Evolutionary conservation across 1,140 invertebrate genomes (phyloP).

Genomic region (Drosophila athabasca): DNA sequence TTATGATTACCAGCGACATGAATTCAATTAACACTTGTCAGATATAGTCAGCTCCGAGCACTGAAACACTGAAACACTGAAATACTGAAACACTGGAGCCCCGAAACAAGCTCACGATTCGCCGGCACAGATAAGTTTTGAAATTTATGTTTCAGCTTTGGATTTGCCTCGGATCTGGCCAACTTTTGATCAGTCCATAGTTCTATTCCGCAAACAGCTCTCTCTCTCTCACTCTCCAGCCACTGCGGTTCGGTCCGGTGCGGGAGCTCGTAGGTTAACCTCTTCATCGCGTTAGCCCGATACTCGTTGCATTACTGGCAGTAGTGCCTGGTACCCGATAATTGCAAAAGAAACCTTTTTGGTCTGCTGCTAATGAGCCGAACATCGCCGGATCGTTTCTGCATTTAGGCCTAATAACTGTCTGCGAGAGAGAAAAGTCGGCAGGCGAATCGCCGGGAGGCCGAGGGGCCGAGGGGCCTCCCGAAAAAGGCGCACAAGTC

Average conservation of each 20-base stretch:
- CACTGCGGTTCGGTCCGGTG: no score
- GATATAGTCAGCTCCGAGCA: conserved; percentile 60
- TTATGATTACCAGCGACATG: conserved; percentile 83
- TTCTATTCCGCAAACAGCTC: neutral
- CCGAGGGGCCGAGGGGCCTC: conserved; percentile 29
- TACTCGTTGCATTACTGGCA: no score
- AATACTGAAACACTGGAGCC: conserved; percentile 7
- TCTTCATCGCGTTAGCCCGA: no score
- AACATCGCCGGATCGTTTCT: conserved; percentile 68
- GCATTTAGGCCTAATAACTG: conserved; percentile 79
- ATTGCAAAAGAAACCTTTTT: conserved; percentile 39
- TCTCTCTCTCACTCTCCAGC: no score
- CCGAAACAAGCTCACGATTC: conserved; percentile 67
- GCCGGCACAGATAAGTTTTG: conserved; percentile 64
- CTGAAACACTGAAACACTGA: conserved; percentile 12
- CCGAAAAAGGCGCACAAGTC: conserved; percentile 78
- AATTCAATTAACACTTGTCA: conserved; percentile 84
- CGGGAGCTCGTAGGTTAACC: no score
- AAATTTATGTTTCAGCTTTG: conserved; percentile 55
- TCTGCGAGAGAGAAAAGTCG: conserved; percentile 43
- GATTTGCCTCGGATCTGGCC: conserved; percentile 27
- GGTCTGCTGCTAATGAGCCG: conserved; percentile 68
- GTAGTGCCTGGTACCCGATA: conserved; percentile 12
- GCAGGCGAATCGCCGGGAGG: conserved; percentile 31
- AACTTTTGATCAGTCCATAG: conserved; percentile 31